Conservation (phyloP, 2,113 vertebrate species). For the Myotis lucifugus region DNA sequence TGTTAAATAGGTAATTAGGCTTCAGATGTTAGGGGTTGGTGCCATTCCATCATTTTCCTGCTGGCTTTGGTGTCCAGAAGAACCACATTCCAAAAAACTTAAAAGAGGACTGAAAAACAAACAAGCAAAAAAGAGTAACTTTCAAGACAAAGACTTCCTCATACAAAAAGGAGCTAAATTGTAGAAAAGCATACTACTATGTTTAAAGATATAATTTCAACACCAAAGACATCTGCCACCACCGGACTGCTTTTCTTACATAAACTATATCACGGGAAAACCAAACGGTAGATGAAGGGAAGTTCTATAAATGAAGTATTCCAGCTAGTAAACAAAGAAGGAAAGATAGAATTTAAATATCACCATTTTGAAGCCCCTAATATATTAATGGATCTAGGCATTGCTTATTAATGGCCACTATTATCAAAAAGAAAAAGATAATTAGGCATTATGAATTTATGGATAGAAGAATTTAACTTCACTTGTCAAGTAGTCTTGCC, state of each 20-base stretch:
- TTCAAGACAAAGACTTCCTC: background rate
- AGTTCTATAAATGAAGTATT: background rate
- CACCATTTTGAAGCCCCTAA: background rate
- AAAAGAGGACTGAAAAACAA: constrained; percentile 55
- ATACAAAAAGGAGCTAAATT: background rate
- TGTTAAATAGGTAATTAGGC: background rate
- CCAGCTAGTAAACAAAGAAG: constrained; percentile 29
- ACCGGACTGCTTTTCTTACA: background rate
- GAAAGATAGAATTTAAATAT: background rate
- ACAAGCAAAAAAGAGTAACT: background rate
- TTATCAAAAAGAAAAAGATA: background rate
- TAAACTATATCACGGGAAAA: background rate
- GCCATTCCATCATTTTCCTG: background rate
- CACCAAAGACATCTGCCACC: background rate
- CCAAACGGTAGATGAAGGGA: background rate
- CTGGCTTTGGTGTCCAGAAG: constrained; percentile 13
- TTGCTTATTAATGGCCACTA: background rate
- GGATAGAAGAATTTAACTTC: background rate
- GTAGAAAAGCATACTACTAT: background rate
- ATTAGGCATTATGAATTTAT: background rate
- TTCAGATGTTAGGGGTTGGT: background rate
- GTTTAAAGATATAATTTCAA: background rate
- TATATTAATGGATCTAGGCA: background rate
- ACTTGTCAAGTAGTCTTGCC: background rate
- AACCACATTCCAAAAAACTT: background rate